Conservation (phyloP, 2,113 vertebrate genomes). For the Alouatta palliata region DNA sequence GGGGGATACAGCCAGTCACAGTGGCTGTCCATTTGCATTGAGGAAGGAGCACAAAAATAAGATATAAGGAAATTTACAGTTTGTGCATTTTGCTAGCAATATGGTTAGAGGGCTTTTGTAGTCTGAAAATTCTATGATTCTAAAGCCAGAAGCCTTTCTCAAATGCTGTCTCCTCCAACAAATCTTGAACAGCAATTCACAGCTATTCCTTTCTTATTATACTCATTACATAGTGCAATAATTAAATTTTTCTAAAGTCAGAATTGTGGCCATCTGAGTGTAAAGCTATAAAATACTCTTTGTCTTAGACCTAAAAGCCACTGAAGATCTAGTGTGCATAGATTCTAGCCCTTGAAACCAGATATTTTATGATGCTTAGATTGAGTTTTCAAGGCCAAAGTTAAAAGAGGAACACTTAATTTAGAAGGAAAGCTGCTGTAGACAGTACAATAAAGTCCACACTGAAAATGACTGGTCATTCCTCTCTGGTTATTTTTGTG, state of each 20-base stretch:
- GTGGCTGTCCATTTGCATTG: neutral
- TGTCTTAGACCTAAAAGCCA: neutral
- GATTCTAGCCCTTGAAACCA: neutral
- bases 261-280: neutral
- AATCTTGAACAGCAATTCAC: neutral
- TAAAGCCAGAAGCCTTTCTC: neutral
- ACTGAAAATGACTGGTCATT: neutral
- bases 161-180: neutral
- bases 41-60: neutral
- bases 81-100: neutral
- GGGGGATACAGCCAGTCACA: too few species aligned
- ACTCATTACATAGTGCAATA: neutral
- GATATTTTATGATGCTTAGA: neutral
- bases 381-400: neutral
- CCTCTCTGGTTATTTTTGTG: neutral
- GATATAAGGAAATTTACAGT: neutral
- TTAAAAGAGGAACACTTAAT: constrained; percentile 26
- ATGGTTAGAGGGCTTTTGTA: neutral
- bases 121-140: neutral
- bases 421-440: neutral
- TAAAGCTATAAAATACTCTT: neutral
- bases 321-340: neutral
- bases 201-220: neutral
- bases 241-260: neutral
- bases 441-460: neutral